Evolutionary conservation across 2,797 vertebrate species (phyloP).

Genomic region (Peromyscus melanophrys): DNA sequence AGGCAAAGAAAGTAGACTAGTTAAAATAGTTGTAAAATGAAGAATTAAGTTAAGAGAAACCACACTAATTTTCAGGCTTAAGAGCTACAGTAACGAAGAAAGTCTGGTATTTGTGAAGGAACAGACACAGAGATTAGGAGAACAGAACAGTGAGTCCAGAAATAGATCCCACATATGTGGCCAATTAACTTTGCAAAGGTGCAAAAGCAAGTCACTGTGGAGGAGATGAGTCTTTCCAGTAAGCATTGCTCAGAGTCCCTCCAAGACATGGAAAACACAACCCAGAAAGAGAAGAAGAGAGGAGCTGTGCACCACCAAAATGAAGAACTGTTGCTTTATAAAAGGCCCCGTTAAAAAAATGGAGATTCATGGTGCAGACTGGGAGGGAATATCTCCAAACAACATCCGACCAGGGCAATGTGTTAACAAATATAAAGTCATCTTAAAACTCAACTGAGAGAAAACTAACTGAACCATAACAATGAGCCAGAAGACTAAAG

Average conservation of each 20-base stretch:
- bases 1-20: background rate
- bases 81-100: constrained; percentile 12
- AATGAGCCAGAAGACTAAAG: background rate
- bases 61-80: constrained; percentile 18
- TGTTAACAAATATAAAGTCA: background rate
- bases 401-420: background rate
- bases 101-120: background rate
- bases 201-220: constrained; percentile 46
- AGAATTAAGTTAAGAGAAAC: constrained; percentile 29
- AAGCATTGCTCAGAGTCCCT: background rate
- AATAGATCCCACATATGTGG: constrained; percentile 54
- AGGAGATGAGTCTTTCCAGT: background rate
- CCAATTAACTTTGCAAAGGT: constrained; percentile 63
- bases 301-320: background rate
- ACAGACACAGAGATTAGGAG: background rate
- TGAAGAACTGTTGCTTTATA: background rate
- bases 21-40: constrained; percentile 50
- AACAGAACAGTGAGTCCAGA: constrained; percentile 27
- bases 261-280: background rate
- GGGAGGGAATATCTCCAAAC: background rate
- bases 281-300: background rate
- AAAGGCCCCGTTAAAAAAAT: background rate
- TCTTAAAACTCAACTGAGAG: constrained; percentile 34
- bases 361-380: background rate
- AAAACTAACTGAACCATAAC: constrained; percentile 44